Conservation (phyloP, 2,797 vertebrate genomes). For the Myripristis murdjan region DNA sequence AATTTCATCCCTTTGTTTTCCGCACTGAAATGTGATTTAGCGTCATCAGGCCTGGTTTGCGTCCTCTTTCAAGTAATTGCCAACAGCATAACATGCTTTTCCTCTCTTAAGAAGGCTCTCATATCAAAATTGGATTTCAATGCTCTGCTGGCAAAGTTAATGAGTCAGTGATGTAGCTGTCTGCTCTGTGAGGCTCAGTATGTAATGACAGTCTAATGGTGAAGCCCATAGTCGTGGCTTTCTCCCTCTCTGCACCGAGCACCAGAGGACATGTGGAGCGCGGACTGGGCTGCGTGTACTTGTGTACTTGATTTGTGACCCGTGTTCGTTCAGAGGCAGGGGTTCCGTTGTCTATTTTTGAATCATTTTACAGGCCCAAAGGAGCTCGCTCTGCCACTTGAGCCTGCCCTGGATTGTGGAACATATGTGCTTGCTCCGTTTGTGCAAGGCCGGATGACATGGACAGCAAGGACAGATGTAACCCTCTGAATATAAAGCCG, state of each 20-base stretch:
- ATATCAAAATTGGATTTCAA: constrained; percentile 40
- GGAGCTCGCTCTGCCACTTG: background rate
- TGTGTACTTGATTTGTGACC: constrained; percentile 12
- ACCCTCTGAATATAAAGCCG: too few species aligned
- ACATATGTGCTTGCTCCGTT: too few species aligned
- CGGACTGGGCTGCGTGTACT: background rate
- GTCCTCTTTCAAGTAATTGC: constrained; percentile 14
- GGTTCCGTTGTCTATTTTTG: background rate
- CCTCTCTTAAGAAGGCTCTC: constrained; percentile 32
- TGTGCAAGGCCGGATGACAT: too few species aligned
- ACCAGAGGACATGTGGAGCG: background rate
- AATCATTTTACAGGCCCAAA: background rate
- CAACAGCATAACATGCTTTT: constrained; percentile 15
- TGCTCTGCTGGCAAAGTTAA: constrained; percentile 33
- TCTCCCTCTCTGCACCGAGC: background rate
- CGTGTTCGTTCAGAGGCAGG: background rate
- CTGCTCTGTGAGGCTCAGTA: constrained; percentile 21
- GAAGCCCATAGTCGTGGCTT: background rate
- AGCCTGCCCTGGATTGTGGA: too few species aligned
- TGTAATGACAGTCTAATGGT: background rate
- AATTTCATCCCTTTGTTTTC: constrained; percentile 21
- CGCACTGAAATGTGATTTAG: constrained; percentile 20
- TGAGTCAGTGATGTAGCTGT: constrained; percentile 39
- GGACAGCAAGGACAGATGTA: too few species aligned
- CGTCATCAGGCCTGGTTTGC: constrained; percentile 11